Percentiles rank a stretch among this genome's conserved stretches.
These are phyloP conservation scores for Amphipoea lucens DNA, from an alignment of 2,888 invertebrate species.

Conservation along the genomic window DNA sequence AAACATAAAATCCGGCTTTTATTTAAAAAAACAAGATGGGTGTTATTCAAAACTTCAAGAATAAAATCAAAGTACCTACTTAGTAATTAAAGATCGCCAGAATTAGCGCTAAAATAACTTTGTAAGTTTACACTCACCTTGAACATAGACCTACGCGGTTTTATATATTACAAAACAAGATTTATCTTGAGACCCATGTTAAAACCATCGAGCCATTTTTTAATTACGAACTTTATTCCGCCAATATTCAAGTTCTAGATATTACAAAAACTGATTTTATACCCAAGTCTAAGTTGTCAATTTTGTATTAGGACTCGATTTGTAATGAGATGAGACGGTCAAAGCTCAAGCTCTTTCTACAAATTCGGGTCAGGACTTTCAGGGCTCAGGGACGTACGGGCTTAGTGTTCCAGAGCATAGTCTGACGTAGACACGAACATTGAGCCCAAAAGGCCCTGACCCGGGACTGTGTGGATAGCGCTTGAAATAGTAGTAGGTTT, in stretches of 20 bases:
- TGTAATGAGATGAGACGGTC: too few species aligned
- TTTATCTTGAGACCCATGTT: not conserved
- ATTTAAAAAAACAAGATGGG: not conserved
- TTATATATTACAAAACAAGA: not conserved
- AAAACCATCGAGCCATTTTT: not conserved
- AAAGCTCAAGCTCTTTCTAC: constrained; percentile 1
- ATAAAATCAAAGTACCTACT: not conserved
- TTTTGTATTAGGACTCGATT: not conserved
- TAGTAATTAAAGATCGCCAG: not conserved
- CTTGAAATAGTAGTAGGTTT: not conserved
- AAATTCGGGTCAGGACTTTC: constrained; percentile 17
- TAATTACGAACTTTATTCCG: not conserved
- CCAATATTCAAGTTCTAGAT: not conserved
- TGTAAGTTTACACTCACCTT: not conserved
- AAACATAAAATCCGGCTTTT: not conserved
- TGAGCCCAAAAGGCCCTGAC: constrained; percentile 16
- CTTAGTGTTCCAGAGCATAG: constrained; percentile 9
- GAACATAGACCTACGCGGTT: not conserved
- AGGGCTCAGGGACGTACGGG: constrained; percentile 17
- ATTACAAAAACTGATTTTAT: not conserved
- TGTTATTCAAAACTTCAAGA: not conserved
- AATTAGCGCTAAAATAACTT: not conserved
- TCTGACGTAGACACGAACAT: constrained; percentile 15
- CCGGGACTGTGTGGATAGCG: not conserved
- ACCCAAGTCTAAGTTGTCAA: not conserved